Evolutionary conservation across 2,888 invertebrate species (phyloP).

Genomic region (Geophilus truncorum): DNA sequence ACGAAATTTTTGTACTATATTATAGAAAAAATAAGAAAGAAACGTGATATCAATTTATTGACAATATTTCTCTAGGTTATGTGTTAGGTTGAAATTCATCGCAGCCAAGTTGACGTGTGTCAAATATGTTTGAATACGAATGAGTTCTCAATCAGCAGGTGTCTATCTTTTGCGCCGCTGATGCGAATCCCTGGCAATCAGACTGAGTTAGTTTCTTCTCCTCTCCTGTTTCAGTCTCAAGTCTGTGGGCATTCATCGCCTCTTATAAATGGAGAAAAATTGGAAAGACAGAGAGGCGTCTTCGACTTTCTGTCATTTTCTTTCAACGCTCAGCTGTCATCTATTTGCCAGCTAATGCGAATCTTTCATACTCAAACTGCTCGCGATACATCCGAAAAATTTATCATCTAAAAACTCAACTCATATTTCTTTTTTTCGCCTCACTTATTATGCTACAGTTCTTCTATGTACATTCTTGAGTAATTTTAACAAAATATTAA

Average conservation of each 20-base stretch:
- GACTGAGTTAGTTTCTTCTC: not conserved
- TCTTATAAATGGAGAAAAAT: slow-evolving; percentile 8
- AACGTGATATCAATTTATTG: not conserved
- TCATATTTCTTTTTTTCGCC: not conserved
- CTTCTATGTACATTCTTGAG: not conserved
- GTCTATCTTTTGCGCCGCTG: not conserved
- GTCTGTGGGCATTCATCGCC: slow-evolving; percentile 4
- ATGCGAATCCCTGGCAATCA: slow-evolving; percentile 5
- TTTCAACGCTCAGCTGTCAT: slow-evolving; percentile 2
- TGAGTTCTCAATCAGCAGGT: slow-evolving; percentile 5
- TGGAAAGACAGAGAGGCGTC: not conserved
- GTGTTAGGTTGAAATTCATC: not conserved
- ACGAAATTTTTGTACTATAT: too few relatives aligned
- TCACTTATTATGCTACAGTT: not conserved
- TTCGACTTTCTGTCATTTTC: slow-evolving; percentile 15
- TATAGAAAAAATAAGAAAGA: not conserved
- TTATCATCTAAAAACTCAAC: slow-evolving; percentile 1
- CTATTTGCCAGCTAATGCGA: slow-evolving; percentile 11
- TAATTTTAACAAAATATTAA: not conserved
- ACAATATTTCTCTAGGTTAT: too few relatives aligned
- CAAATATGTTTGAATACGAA: not conserved
- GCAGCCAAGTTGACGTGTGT: not conserved
- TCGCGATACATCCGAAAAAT: not conserved
- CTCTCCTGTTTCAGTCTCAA: not conserved
- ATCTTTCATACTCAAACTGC: slow-evolving; percentile 7